Evolutionary conservation across 2,888 invertebrate genomes (phyloP).

Genomic region (Cephus sareptanus): DNA sequence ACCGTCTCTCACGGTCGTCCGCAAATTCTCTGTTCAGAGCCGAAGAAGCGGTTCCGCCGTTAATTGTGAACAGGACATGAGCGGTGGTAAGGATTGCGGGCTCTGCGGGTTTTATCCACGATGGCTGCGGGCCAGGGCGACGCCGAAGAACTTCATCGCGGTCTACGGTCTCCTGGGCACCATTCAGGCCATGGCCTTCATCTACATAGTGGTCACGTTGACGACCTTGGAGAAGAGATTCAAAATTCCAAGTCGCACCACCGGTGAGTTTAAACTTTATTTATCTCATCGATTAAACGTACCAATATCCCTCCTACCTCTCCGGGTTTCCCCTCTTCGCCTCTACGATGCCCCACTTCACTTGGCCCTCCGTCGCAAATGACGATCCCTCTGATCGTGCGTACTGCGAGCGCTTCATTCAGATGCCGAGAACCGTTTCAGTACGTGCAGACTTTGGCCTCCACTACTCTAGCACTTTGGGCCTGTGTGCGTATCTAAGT

Average conservation of each 20-base stretch:
- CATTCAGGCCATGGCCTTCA: constrained; percentile 74
- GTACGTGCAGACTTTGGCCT: constrained; percentile 13
- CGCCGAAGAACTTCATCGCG: constrained; percentile 70
- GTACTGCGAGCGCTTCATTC: constrained; percentile 12
- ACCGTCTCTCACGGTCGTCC: neutral
- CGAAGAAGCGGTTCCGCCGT: neutral
- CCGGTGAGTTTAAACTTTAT: constrained; percentile 66
- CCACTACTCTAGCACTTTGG: constrained; percentile 20
- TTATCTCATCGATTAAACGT: neutral
- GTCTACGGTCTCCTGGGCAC: constrained; percentile 75
- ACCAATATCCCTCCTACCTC: neutral
- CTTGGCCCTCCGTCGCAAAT: neutral
- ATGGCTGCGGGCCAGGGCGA: constrained; percentile 72
- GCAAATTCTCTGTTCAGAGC: neutral
- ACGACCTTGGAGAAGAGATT: constrained; percentile 77
- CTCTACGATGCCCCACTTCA: too few relatives aligned
- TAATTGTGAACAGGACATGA: constrained; percentile 8
- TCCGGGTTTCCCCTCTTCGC: neutral
- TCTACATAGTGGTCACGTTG: constrained; percentile 74
- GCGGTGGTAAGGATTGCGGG: constrained; percentile 65
- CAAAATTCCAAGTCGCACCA: constrained; percentile 76
- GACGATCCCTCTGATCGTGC: neutral
- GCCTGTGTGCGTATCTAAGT: constrained; percentile 34
- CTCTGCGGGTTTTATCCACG: constrained; percentile 70
- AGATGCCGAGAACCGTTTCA: neutral